Conservation (phyloP, 2,888 invertebrate genomes). For the Odontocolon sp. region DNA sequence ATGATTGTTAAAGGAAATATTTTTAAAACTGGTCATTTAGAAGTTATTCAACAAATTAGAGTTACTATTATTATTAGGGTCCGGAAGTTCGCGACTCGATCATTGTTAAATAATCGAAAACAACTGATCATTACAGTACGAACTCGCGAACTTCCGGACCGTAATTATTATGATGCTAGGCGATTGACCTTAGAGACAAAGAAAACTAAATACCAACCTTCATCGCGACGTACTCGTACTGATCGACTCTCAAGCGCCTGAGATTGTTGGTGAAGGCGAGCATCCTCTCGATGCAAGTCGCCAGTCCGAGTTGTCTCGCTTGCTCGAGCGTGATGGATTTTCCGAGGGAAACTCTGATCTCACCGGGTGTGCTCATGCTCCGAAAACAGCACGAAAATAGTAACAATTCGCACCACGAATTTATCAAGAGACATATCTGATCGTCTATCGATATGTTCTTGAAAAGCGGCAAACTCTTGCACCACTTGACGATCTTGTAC, state of each 20-base stretch:
- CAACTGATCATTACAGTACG: too few species aligned
- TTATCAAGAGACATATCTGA: slow-evolving; percentile 97
- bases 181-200: background rate
- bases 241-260: slow-evolving; percentile 93
- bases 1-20: too few species aligned
- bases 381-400: slow-evolving; percentile 97
- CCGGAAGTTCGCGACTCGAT: too few species aligned
- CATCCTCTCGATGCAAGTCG: slow-evolving; percentile 96
- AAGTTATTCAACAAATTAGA: too few species aligned
- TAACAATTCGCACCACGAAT: slow-evolving; percentile 97
- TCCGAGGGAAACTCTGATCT: slow-evolving; percentile 88
- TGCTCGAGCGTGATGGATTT: slow-evolving; percentile 86
- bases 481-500: slow-evolving; percentile 99
- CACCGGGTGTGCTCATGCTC: slow-evolving; percentile 94
- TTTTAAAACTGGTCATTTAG: too few species aligned
- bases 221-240: slow-evolving; percentile 98
- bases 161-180: too few species aligned
- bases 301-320: slow-evolving; percentile 88
- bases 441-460: slow-evolving; percentile 99
- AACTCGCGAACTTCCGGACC: too few species aligned
- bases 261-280: slow-evolving; percentile 96
- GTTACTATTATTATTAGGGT: too few species aligned
- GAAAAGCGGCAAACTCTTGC: slow-evolving; percentile 97
- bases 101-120: too few species aligned
- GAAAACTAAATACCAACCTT: slow-evolving; percentile 85